A percentile compares a stretch with the other conserved stretches of the same genome.
Evolutionary conservation across 2,797 vertebrate species (phyloP).

Genomic region (Melanotaenia pygmaea): DNA sequence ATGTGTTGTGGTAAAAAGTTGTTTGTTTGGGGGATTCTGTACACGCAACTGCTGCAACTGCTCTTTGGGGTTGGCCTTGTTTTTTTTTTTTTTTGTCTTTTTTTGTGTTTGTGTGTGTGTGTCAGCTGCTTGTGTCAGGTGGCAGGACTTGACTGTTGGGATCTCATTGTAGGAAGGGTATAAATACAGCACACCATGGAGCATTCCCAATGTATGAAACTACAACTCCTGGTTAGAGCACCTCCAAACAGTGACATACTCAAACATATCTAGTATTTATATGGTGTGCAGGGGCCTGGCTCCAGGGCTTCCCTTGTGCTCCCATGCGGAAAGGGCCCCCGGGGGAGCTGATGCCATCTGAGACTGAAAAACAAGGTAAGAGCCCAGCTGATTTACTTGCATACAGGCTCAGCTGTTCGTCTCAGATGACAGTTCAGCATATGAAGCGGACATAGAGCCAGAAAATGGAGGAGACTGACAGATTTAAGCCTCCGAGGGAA

Average conservation of each 20-base stretch:
- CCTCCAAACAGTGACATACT: conserved; percentile 58
- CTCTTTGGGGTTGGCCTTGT: conserved; percentile 73
- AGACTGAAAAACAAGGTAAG: conserved; percentile 87
- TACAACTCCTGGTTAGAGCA: conserved; percentile 66
- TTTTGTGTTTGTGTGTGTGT: not conserved
- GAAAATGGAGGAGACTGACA: conserved; percentile 58
- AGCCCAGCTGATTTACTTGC: conserved; percentile 80
- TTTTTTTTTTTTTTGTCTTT: conserved; percentile 46
- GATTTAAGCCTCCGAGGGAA: conserved; percentile 56
- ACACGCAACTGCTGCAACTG: conserved; percentile 66
- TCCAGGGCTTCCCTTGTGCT: conserved; percentile 79
- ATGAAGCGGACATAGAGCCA: conserved; percentile 57
- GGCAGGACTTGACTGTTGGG: conserved; percentile 80
- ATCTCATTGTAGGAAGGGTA: conserved; percentile 74
- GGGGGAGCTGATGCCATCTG: conserved; percentile 82
- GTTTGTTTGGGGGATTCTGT: conserved; percentile 62
- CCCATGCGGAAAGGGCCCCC: conserved; percentile 80
- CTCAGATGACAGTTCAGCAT: conserved; percentile 71
- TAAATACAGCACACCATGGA: conserved; percentile 78
- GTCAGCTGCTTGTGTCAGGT: conserved; percentile 83
- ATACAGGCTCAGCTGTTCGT: conserved; percentile 78
- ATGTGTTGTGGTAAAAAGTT: conserved; percentile 53
- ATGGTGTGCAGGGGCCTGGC: conserved; percentile 39
- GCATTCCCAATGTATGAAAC: conserved; percentile 68
- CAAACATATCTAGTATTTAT: conserved; percentile 39